These are phyloP conservation scores for Loripinus fragilis DNA, from an alignment of 2,888 invertebrate genomes.

Conservation along the genomic window DNA sequence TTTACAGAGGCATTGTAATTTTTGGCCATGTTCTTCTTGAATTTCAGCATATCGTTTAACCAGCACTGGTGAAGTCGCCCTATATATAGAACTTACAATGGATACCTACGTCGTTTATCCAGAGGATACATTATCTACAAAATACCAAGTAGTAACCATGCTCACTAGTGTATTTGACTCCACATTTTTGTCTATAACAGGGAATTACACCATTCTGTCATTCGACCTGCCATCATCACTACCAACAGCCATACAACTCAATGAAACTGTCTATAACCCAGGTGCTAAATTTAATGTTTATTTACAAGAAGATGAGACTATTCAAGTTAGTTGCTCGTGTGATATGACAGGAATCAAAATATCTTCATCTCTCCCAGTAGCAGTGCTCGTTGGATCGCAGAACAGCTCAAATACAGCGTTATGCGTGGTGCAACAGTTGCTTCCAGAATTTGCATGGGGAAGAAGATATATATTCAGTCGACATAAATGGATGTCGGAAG, in stretches of 20 bases:
- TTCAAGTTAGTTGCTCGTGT: conserved; percentile 45
- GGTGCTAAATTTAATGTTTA: conserved; percentile 40
- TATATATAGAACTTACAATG: conserved; percentile 40
- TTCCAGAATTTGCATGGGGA: conserved; percentile 43
- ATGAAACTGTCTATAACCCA: conserved; percentile 24
- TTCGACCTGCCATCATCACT: conserved; percentile 33
- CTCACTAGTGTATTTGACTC: conserved; percentile 22
- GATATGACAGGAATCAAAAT: conserved; percentile 55
- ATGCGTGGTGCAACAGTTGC: conserved; percentile 43
- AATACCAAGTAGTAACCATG: conserved; percentile 29
- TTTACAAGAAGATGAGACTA: conserved; percentile 31
- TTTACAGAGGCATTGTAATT: too few relatives aligned
- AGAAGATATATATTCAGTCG: conserved; percentile 41
- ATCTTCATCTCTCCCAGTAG: conserved; percentile 42
- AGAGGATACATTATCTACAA: conserved; percentile 33
- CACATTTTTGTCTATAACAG: conserved; percentile 43
- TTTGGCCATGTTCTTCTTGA: too few relatives aligned
- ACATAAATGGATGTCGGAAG: conserved; percentile 41
- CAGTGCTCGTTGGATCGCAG: conserved; percentile 41
- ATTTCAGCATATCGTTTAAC: conserved; percentile 40
- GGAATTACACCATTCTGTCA: conserved; percentile 40
- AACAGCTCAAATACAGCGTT: conserved; percentile 3
- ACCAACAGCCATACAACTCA: conserved; percentile 18
- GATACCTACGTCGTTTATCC: conserved; percentile 43
- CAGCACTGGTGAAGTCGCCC: conserved; percentile 32